These are phyloP conservation scores for Lutjanus campechanus DNA, from an alignment of 2,797 vertebrate species.

Conservation along the genomic window DNA sequence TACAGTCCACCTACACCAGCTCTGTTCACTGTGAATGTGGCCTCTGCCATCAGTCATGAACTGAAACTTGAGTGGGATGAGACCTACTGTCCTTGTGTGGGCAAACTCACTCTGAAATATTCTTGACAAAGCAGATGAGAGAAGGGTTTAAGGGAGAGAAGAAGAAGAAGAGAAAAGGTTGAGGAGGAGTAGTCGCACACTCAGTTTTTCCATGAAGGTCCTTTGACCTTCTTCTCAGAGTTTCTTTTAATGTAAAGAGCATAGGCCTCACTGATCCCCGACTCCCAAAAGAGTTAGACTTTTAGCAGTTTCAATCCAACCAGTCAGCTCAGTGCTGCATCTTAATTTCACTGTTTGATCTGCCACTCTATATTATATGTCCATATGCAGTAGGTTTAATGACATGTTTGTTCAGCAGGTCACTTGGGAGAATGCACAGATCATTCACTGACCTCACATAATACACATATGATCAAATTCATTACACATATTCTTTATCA, in stretches of 20 bases:
- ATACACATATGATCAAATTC: not conserved
- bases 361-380: not conserved
- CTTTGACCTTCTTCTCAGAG: conserved; percentile 37
- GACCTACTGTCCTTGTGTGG: conserved; percentile 70
- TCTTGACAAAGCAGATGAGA: conserved; percentile 43
- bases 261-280: not conserved
- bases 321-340: conserved; percentile 13
- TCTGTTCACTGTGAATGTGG: conserved; percentile 50
- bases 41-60: conserved; percentile 70
- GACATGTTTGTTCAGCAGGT: not conserved
- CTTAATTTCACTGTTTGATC: not conserved
- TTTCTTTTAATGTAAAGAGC: conserved; percentile 44
- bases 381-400: not conserved
- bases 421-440: not conserved
- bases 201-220: conserved; percentile 64
- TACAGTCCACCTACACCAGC: conserved; percentile 66
- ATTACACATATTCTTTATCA: not conserved
- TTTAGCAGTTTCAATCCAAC: conserved; percentile 44
- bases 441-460: not conserved
- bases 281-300: conserved; percentile 45
- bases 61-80: conserved; percentile 71
- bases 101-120: conserved; percentile 59
- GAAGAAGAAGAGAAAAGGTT: conserved; percentile 14
- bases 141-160: conserved; percentile 8
- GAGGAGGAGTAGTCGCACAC: conserved; percentile 24